A percentile compares a stretch with the other conserved stretches of the same genome.
phyloP scores from a whole-genome alignment of 2,888 invertebrate species.

The Caenorhabditis wallacei region DNA sequence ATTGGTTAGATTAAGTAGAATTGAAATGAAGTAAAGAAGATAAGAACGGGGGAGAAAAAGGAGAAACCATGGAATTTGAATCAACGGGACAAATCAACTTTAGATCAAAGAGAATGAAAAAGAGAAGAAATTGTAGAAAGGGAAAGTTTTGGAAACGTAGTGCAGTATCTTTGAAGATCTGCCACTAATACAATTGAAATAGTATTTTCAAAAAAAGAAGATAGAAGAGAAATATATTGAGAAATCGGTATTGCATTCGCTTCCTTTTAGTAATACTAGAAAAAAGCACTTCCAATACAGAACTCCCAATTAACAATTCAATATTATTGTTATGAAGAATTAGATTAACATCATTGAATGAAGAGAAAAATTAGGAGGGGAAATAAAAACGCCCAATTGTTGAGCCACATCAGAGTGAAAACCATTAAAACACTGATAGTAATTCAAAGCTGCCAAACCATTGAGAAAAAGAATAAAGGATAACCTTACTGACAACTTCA shows the following conservation, averaged over 20 bases:
- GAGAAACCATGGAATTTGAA: no score
- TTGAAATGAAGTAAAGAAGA: slow-evolving; percentile 2
- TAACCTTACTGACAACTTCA: not conserved
- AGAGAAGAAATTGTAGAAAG: not conserved
- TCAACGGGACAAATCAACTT: not conserved
- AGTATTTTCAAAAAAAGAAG: not conserved
- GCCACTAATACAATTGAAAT: slow-evolving; percentile 24
- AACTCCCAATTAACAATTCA: no score
- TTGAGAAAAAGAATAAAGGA: no score
- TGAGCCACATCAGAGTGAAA: not conserved
- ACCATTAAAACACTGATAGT: not conserved
- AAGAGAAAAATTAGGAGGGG: not conserved
- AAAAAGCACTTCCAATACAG: no score
- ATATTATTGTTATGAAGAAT: not conserved
- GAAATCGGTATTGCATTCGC: not conserved
- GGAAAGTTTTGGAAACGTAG: not conserved
- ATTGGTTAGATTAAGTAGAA: not conserved
- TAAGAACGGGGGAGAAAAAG: not conserved
- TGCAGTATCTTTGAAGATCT: slow-evolving; percentile 15
- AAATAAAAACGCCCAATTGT: not conserved
- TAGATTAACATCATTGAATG: slow-evolving; percentile 16
- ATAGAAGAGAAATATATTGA: not conserved
- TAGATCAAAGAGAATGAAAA: not conserved
- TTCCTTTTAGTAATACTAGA: no score
- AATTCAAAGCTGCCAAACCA: no score